phyloP scores from a whole-genome alignment of 1,140 invertebrate genomes.

The Drosophila nannoptera region DNA sequence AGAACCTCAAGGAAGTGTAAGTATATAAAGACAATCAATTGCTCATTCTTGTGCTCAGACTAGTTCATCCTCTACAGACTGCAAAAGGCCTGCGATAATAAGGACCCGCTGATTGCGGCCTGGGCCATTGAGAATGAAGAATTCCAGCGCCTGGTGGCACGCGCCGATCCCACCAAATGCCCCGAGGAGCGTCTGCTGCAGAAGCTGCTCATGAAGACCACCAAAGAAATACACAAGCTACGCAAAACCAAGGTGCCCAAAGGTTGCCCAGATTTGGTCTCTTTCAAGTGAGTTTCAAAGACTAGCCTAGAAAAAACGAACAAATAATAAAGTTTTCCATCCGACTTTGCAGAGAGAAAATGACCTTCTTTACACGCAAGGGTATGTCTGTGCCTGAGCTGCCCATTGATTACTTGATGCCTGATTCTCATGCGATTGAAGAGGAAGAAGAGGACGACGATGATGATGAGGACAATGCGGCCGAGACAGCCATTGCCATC shows the following conservation, averaged over 20 bases:
- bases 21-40: slow-evolving; percentile 4
- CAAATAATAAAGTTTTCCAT: slow-evolving; percentile 51
- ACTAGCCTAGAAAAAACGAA: slow-evolving; percentile 18
- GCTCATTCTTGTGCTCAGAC: not conserved
- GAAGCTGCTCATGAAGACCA: slow-evolving; percentile 90
- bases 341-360: slow-evolving; percentile 88
- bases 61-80: slow-evolving; percentile 76
- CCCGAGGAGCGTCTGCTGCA: slow-evolving; percentile 88
- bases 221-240: slow-evolving; percentile 93
- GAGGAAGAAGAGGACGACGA: slow-evolving; percentile 68
- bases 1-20: slow-evolving; percentile 87
- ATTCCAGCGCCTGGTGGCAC: slow-evolving; percentile 88
- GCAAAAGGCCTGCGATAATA: slow-evolving; percentile 87
- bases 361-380: slow-evolving; percentile 94
- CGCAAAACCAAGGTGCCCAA: slow-evolving; percentile 92
- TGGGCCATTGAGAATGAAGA: slow-evolving; percentile 93
- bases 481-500: slow-evolving; percentile 74
- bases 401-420: slow-evolving; percentile 82
- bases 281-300: slow-evolving; percentile 90
- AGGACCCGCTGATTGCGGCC: slow-evolving; percentile 87
- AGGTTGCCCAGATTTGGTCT: slow-evolving; percentile 92
- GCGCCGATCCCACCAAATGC: slow-evolving; percentile 82
- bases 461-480: slow-evolving; percentile 68
- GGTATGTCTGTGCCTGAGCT: slow-evolving; percentile 88
- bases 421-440: slow-evolving; percentile 71